Base-by-base conservation (phyloP, 2,888 invertebrate genomes). In the Halictus quadricinctus region DNA sequence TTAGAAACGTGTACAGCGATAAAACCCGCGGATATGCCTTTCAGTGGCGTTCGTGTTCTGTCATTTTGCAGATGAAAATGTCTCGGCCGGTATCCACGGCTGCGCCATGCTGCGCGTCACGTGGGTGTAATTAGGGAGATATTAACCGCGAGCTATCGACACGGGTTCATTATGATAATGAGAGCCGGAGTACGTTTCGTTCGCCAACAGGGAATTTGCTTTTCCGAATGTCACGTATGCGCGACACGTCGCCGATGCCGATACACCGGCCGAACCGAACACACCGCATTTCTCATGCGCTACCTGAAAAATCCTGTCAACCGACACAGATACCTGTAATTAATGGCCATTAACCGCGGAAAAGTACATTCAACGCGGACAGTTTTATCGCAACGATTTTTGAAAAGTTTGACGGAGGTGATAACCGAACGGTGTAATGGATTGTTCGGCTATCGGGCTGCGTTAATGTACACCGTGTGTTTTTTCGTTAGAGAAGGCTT, bases 1-100 rank as follows among this genome's bases (percentile, higher is more conserved):
- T 85, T 86, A 86, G 88, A 88, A 91, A 89, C 91, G 88, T 88
- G 87, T 88, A 87, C 72, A 69, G 76, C 82, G 89, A 90, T 89
- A 88, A 88, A 87, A 43, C 78, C 81, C 70, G 18, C 25, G 79
- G 66, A 85, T 80, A 81, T 66, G 58, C 79, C 85, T 81, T 78
- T 76, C 81, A 80, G 86, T 85, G 78, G 83, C 81, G 74, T 83
- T 81, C 80, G 84, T 85, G 72, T 81, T 75, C 84, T 86, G 85
- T 89, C 88, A 81, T 84, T 70, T 89, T 83, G 70, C 72, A 54
- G 80, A 89, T 84, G 84, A 85, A 88, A 88, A 87, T 84, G 81
- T 80, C 88, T 73, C 80, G 29, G 29, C 29, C 12, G n/a, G n/a
- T 74, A 74, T 82, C 83, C 81, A 76, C 83, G 86, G 85, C 87